Evolutionary conservation across 1,140 invertebrate genomes (phyloP).

Genomic region (Cardiocondyla obscurior): DNA sequence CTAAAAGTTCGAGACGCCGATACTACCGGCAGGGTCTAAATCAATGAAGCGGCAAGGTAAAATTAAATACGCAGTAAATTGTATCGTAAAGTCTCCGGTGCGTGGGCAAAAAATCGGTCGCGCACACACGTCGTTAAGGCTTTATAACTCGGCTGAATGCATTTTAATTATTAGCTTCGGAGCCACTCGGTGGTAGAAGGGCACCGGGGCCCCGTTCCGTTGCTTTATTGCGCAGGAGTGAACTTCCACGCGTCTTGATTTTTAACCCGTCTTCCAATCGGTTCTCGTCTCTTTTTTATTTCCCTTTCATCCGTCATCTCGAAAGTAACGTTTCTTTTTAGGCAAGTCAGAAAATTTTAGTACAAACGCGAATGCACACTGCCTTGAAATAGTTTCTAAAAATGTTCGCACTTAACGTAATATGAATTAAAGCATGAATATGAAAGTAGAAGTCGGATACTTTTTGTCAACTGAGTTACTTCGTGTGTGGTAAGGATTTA

Average conservation of each 20-base stretch:
- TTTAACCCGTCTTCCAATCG: not conserved
- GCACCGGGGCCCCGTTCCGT: not conserved
- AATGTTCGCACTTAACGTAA: not conserved
- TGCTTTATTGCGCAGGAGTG: not conserved
- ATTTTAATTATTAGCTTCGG: constrained; percentile 75
- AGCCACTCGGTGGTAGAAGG: not conserved
- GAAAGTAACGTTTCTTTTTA: no score
- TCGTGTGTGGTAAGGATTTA: not conserved
- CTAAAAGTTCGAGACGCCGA: constrained; percentile 44
- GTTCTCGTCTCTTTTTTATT: not conserved
- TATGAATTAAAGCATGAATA: not conserved
- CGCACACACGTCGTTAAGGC: constrained; percentile 72
- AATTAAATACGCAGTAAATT: constrained; percentile 75
- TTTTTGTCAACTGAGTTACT: not conserved
- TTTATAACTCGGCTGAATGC: constrained; percentile 75
- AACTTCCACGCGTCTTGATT: not conserved
- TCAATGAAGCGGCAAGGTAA: constrained; percentile 61
- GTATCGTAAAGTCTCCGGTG: constrained; percentile 67
- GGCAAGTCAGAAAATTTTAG: not conserved
- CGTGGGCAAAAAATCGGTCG: constrained; percentile 67
- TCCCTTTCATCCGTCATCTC: not conserved
- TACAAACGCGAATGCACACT: not conserved
- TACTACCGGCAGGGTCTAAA: constrained; percentile 56
- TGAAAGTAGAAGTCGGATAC: not conserved
- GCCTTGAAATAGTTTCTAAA: not conserved